Conservation (phyloP, 2,113 vertebrate genomes). For the Bombycilla garrulus region DNA sequence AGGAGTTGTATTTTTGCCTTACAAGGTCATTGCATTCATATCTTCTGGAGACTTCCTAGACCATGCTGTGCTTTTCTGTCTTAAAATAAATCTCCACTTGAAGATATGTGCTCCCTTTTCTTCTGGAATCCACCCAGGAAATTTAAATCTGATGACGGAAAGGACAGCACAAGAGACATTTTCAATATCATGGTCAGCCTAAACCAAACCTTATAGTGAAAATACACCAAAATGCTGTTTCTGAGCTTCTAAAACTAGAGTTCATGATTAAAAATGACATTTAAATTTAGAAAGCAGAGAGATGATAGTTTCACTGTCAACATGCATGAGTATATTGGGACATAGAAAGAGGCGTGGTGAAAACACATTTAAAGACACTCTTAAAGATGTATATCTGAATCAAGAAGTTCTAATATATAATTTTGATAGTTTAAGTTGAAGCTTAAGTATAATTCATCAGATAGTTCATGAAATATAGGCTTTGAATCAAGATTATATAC, state of each 20-base stretch:
- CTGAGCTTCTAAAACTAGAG: neutral
- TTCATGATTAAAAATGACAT: neutral
- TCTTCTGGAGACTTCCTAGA: neutral
- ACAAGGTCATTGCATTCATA: neutral
- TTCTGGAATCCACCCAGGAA: neutral
- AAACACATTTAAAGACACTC: neutral
- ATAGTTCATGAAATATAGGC: neutral
- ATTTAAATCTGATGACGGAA: neutral
- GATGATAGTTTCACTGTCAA: neutral
- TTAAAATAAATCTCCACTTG: neutral
- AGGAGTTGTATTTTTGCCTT: neutral
- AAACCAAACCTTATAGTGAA: neutral
- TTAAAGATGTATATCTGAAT: neutral
- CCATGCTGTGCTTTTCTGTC: neutral
- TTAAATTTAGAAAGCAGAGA: neutral
- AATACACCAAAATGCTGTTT: neutral
- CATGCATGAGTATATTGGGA: neutral
- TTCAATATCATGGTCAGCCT: neutral
- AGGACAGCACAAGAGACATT: neutral
- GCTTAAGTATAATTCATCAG: neutral
- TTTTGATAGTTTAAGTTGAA: neutral
- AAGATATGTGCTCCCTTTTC: fast-evolving
- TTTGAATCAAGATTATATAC: neutral
- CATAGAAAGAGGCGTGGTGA: neutral
- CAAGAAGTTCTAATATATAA: neutral